Percentiles rank a stretch among this genome's conserved stretches.
phyloP scores from a whole-genome alignment of 2,797 vertebrate genomes.

The Gallinago stenura region DNA sequence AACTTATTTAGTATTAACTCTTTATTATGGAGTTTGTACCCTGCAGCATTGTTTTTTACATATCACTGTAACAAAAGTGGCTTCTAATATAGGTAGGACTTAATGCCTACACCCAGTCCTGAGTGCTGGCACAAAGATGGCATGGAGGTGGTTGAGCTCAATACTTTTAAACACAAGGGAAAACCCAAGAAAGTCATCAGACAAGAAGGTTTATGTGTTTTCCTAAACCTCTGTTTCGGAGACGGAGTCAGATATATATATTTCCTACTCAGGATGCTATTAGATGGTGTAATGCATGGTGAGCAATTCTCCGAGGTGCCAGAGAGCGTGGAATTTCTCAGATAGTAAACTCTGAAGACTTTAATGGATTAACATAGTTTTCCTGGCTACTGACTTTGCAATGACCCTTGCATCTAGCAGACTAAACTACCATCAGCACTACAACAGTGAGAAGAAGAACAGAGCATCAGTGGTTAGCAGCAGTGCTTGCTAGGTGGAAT shows the following conservation, averaged over 20 bases:
- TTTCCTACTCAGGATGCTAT: neutral
- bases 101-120: neutral
- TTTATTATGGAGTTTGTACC: neutral
- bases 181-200: neutral
- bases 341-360: neutral
- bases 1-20: slow-evolving; percentile 40
- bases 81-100: accelerated
- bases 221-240: neutral
- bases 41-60: neutral
- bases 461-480: neutral
- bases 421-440: neutral
- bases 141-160: neutral
- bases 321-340: neutral
- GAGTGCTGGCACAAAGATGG: neutral
- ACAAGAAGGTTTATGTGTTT: neutral
- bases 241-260: neutral
- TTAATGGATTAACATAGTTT: neutral
- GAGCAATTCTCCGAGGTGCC: neutral
- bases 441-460: neutral
- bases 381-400: slow-evolving; percentile 33
- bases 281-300: neutral
- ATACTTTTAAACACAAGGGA: neutral
- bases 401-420: neutral
- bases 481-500: neutral
- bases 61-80: accelerated